These are phyloP conservation scores for Picathartes gymnocephalus DNA, from an alignment of 2,113 vertebrate genomes.

Conservation along the genomic window DNA sequence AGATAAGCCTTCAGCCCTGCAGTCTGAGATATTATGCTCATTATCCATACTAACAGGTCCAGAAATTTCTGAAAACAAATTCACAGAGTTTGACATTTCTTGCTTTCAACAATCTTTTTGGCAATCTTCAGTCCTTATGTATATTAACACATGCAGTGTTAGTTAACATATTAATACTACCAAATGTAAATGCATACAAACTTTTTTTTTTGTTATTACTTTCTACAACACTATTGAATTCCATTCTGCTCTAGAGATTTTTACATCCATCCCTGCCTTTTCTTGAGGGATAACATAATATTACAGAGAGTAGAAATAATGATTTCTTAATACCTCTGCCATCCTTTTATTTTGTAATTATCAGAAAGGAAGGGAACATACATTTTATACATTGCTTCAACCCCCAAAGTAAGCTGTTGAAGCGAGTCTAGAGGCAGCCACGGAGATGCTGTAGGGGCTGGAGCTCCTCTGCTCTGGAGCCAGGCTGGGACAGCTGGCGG, in stretches of 20 bases:
- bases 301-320: neutral
- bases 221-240: neutral
- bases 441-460: neutral
- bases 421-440: neutral
- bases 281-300: neutral
- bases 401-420: neutral
- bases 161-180: conserved; percentile 45
- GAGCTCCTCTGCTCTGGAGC: neutral
- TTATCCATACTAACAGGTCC: neutral
- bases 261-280: neutral
- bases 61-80: conserved; percentile 10
- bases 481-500: neutral
- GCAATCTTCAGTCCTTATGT: conserved; percentile 27
- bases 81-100: conserved; percentile 17
- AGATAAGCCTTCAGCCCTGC: neutral
- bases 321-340: neutral
- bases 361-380: neutral
- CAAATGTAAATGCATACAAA: conserved; percentile 39
- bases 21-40: neutral
- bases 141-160: conserved; percentile 46
- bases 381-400: fast-evolving
- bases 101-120: conserved; percentile 19
- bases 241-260: neutral
- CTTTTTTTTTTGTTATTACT: neutral
- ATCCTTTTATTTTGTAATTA: neutral